Base-by-base conservation (phyloP, 2,888 invertebrate species). In the Agrochola macilenta region DNA sequence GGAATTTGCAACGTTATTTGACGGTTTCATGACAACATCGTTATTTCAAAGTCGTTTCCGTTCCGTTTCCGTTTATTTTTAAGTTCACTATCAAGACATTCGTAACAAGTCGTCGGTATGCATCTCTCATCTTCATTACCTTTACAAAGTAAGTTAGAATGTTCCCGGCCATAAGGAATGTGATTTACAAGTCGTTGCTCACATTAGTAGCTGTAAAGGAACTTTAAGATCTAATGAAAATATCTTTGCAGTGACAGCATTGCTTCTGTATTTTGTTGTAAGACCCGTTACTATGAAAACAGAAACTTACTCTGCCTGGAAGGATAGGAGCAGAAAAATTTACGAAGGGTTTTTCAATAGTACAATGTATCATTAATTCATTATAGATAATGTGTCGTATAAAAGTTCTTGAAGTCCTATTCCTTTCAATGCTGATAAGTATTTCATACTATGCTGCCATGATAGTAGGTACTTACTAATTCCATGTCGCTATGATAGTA, bases 111-210 rank as follows among this genome's bases (percentile, higher is more conserved):
- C 60, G 49, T 74, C 35, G 23, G 54, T 58, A 68, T 73, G 43
- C 68, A 78, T 66, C 52, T 66, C 52, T 66, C 81, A 63, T 66
- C 61, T 70, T 63, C 66, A 83, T 83, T 83, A 74, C 65, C 43
- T 69, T 78, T 43, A 82, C 82, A 83, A 79, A 79, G 82, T 79
- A 79, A 74, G 68, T 46, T 1, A 63, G 61, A 71, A 74, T 83
- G 52, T 74, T 49, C 8, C 20, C 52, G 20, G 46, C 46, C 54
- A 49, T 82, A 43, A 71, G 39, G 58, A 35, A 71, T 69, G 79
- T 54, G 57, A 71, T 82, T 75, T 79, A 79, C 83, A 79, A 64
- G 60, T 70, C 39, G 26, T 30, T 69, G 52, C 26, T 57, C 49
- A 71, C 64, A 74, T 83, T 64, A 82, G 35, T 57, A 79, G 39